These are phyloP conservation scores for Cotesia congregata DNA, from an alignment of 2,888 invertebrate genomes.

Conservation along the genomic window DNA sequence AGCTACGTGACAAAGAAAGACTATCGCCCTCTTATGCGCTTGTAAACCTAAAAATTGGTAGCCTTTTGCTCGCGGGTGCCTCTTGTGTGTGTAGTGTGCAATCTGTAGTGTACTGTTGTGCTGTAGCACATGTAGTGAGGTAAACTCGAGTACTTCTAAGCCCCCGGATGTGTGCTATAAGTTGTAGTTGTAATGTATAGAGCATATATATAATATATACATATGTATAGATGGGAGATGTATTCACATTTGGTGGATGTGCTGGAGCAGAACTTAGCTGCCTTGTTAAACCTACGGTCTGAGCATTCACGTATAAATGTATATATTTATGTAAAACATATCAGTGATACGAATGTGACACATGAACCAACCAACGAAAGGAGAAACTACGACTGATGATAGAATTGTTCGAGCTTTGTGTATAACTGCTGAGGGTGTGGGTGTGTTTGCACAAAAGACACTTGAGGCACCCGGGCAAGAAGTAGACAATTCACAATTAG, in stretches of 20 bases:
- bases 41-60: conserved; percentile 60
- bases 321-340: conserved; percentile 23
- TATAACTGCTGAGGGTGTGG: conserved; percentile 1
- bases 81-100: conserved; percentile 61
- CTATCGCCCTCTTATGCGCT: conserved; percentile 8
- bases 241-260: conserved; percentile 26
- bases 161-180: conserved; percentile 22
- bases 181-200: conserved; percentile 17
- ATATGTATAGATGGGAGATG: background rate
- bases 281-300: background rate
- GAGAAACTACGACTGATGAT: background rate
- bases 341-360: conserved; percentile 16
- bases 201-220: no score
- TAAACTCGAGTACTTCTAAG: conserved; percentile 62
- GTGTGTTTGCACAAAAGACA: conserved; percentile 12
- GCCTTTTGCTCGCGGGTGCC: conserved; percentile 63
- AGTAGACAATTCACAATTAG: conserved; percentile 71
- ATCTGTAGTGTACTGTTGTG: conserved; percentile 28
- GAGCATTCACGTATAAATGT: conserved; percentile 16
- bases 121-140: conserved; percentile 59
- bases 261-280: background rate
- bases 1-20: conserved; percentile 13
- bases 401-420: conserved; percentile 9
- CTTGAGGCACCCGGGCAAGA: conserved; percentile 52
- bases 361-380: background rate